These are phyloP conservation scores for Nemotelus nigrinus DNA, from an alignment of 2,888 invertebrate species.

Conservation along the genomic window DNA sequence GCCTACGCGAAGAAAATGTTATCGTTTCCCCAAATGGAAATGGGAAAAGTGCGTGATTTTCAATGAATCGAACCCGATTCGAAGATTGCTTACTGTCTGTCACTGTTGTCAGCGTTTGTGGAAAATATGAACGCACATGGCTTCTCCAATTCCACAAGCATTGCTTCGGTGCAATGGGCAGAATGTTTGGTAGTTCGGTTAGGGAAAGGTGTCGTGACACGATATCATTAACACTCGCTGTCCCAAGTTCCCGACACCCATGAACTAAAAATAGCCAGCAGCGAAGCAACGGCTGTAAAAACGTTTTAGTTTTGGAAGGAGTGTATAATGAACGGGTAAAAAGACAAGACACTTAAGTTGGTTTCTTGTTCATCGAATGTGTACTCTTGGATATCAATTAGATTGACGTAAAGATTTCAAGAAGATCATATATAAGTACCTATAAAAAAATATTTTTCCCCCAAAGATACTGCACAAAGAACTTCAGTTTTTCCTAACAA, in stretches of 20 bases:
- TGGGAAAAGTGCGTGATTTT: neutral
- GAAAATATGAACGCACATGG: constrained; percentile 12
- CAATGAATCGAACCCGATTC: neutral
- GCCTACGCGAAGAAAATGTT: neutral
- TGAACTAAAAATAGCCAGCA: too few relatives aligned
- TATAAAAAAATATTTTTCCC: too few relatives aligned
- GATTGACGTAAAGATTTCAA: too few relatives aligned
- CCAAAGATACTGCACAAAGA: too few relatives aligned
- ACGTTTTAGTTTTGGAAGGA: too few relatives aligned
- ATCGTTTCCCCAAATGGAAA: constrained; percentile 1
- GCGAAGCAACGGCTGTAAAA: too few relatives aligned
- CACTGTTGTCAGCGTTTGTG: constrained; percentile 4
- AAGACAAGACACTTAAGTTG: too few relatives aligned
- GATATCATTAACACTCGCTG: neutral
- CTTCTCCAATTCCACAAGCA: neutral
- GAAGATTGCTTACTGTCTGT: neutral
- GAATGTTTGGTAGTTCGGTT: neutral
- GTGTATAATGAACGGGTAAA: too few relatives aligned
- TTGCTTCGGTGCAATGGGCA: neutral
- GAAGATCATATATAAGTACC: too few relatives aligned
- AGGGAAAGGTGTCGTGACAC: constrained; percentile 20
- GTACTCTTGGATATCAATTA: too few relatives aligned
- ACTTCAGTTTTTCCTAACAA: too few relatives aligned
- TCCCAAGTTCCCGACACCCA: neutral
- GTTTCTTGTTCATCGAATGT: too few relatives aligned